A percentile compares a stretch with the other conserved stretches of the same genome.
Conservation (phyloP, 2,797 vertebrate genomes). For the Hemibagrus guttatus region DNA sequence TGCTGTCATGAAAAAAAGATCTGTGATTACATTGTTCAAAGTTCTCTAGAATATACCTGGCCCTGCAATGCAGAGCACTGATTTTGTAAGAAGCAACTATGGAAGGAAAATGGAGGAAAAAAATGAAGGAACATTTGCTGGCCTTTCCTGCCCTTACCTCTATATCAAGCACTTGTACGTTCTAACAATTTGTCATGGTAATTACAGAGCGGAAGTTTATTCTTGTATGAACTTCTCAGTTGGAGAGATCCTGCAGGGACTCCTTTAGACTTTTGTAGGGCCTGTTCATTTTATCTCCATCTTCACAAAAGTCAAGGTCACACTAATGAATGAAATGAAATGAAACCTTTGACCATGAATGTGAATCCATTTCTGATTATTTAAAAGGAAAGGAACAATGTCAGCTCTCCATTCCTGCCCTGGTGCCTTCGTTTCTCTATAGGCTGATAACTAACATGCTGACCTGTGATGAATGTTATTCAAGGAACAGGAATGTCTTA, state of each 20-base stretch:
- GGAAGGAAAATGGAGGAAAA: neutral
- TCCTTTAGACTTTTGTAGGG: slow-evolving; percentile 1
- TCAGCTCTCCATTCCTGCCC: neutral
- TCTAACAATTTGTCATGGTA: slow-evolving; percentile 34
- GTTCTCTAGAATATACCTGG: neutral
- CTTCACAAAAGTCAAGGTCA: slow-evolving; percentile 22
- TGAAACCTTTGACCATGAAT: neutral
- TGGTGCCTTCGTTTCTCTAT: neutral
- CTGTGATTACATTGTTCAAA: neutral
- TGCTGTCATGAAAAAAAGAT: neutral
- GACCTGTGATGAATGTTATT: neutral
- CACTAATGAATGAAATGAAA: slow-evolving; percentile 23
- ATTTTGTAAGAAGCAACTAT: slow-evolving; percentile 2
- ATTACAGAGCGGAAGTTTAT: slow-evolving; percentile 38
- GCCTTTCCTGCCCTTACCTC: slow-evolving; percentile 11
- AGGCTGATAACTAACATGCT: neutral
- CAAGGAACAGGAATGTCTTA: neutral
- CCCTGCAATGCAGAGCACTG: slow-evolving; percentile 6
- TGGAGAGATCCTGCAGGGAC: slow-evolving; percentile 19
- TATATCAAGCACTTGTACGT: neutral
- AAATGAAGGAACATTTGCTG: neutral
- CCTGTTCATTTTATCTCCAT: slow-evolving; percentile 11
- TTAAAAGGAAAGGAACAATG: slow-evolving; percentile 18
- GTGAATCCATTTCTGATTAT: slow-evolving; percentile 22
- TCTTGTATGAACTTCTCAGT: slow-evolving; percentile 9